Evolutionary conservation across 2,797 vertebrate species (phyloP), one percentile per base, ranked within the genome.

Genomic region (Darevskia nairensis): DNA sequence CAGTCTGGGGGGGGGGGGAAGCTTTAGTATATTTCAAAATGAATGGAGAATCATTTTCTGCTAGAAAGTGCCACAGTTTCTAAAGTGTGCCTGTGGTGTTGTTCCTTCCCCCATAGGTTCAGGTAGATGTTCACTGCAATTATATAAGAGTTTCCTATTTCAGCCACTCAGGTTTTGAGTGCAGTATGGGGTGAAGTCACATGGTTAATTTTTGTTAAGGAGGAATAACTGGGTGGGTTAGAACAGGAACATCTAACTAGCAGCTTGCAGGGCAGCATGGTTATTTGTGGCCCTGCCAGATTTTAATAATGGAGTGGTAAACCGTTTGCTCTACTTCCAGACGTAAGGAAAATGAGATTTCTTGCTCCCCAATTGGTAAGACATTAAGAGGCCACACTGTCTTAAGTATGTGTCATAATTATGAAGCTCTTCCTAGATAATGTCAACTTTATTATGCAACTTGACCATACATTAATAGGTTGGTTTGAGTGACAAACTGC

Each of bases 101-200:
- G 13, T 29, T 29, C n/a, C 68, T 68, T 90, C 91, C 93, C 91
- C 0, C 27, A 25, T 0, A 0, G 4, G 0, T 84, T n/a, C 61
- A 44, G 29, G 84, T 91, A 1, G 1, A 79, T 41, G 50, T 55
- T 55, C 0, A 0, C 89, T 88, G 92, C 84, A 91, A 89, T 25
- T 88, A 86, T 84, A 23, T 81, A 84, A 88, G 87, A 0, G 72
- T 91, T 93, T 91, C 93, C 92, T 93, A 69, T 78, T 86, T 27
- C 32, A 75, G 27, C 88, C 0, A 0, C 80, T 87, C 0, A 2
- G 88, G 69, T 84, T 93, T 94, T 94, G 90, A 41, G 90, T 92
- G 74, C 71, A 80, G 6, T 21, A 35, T 39, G 17, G 76, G 66
- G 89, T 90, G 77, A 86, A 44, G 81, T 79, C 79, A 86, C n/a